Percentiles rank a stretch among this genome's conserved stretches.
Conservation (phyloP, 2,888 invertebrate species). For the Tribolium freemani region DNA sequence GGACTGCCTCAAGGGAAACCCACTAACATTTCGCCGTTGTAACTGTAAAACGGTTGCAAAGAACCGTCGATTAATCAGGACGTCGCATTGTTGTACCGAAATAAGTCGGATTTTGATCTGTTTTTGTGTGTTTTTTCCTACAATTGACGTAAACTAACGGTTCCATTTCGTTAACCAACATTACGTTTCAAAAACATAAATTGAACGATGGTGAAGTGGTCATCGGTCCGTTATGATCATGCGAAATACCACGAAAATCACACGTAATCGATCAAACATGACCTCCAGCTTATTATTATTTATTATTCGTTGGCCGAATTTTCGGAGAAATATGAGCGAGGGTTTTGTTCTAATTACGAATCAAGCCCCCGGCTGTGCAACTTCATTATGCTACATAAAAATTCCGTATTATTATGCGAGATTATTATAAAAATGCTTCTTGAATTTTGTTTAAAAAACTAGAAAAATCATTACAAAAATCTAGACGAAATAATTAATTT, state of each 20-base stretch:
- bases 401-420: no score
- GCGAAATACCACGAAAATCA: constrained; percentile 6
- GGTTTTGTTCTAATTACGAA: neutral
- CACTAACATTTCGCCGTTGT: constrained; percentile 31
- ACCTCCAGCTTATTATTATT: neutral
- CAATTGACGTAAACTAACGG: constrained; percentile 29
- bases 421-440: no score
- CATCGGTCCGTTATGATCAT: constrained; percentile 12
- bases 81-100: constrained; percentile 24
- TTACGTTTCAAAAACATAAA: constrained; percentile 15
- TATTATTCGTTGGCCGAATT: neutral
- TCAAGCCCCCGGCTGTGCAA: neutral
- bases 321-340: neutral
- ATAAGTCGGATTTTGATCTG: constrained; percentile 17
- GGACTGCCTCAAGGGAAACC: constrained; percentile 39
- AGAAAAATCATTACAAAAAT: no score
- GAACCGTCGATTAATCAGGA: constrained; percentile 28
- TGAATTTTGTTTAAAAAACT: no score
- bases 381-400: neutral
- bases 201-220: neutral
- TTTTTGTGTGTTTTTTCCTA: constrained; percentile 21
- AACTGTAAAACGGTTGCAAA: constrained; percentile 37
- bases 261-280: constrained; percentile 27
- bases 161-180: constrained; percentile 30
- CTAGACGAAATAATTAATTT: no score